Base-by-base conservation (phyloP, 2,113 vertebrate species). In the Fulmarus glacialis region DNA sequence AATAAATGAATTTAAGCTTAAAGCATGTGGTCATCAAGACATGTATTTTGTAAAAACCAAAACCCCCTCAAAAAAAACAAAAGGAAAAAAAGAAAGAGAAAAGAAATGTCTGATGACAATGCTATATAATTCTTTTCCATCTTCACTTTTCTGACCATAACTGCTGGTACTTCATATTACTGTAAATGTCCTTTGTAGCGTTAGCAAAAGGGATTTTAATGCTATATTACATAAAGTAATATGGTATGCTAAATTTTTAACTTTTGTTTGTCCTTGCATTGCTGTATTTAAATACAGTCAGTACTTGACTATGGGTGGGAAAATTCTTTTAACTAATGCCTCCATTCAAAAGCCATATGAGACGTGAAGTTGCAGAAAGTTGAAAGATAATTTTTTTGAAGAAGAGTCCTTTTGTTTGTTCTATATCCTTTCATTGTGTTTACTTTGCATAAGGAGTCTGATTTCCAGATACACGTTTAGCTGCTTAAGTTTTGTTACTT, bases 1-100 rank as follows among this genome's bases (percentile, higher is more conserved):
- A 96, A 94, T 90, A 89, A 96, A 91, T 92, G 47, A 95, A 71
- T 96, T 89, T 97, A 98, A 95, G 71, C 73, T 98, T 93, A 97
- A 96, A 97, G 96, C 95, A 97, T 93, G 91, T 91, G 68, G 92
- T 97, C 96, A 97, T 96, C 94, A 93, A 81, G 96, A 97, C 97
- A 97, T 62, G 48, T 97, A 93, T 94, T 96, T 97, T 98, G 58
- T 98, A 93, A 97, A 96, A 94, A 75, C 70, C 10, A 56, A 92
- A 96, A 92, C 32, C 2, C 12, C 15, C 9, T 52, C 60, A 70
- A 26, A 64, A 77, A 91, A 68, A 14, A 18, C 5, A 26, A 47
- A 45, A 52, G 5, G 7, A 14, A n/a, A 45, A 70, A 47, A 15
- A 9, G 8, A 70, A 36, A 36, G 15, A 8, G 0, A 32, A 84